Evolutionary conservation across 2,113 vertebrate genomes (phyloP), one percentile per base, ranked within the genome.

Genomic region (Vidua chalybeata): DNA sequence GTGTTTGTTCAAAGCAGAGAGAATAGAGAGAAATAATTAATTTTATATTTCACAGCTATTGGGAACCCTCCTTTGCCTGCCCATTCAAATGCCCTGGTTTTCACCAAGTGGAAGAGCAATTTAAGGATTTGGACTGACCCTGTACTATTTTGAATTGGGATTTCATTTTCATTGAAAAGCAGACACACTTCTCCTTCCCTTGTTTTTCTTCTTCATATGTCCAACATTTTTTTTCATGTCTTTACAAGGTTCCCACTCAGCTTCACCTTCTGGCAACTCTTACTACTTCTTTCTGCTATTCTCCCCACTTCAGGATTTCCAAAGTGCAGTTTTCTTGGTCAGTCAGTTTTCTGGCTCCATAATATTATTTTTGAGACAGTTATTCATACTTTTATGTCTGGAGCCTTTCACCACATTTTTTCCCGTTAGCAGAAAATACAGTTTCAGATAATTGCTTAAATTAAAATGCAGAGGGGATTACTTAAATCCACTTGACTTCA

Each of bases 401-500:
- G 79, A 93, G 61, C 59, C 59, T 84, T 90, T 93, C 58, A 88
- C 79, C 75, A 67, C 83, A 88, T 74, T 83, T 80, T 27, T 23
- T 74, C 54, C 43, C 39, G 0, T 74, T 80, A 95, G 67, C 75
- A 96, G 79, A 86, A 71, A 90, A 84, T 26, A 75, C 21, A 67
- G 56, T 84, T 94, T 62, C 86, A 93, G 82, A 96, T 89, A 96
- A 96, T 84, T 92, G 80, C 90, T 80, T 74, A 77, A 92, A 96
- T 95, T 90, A 92, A 97, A 96, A 96, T 86, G 88, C 88, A 91
- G 78, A 76, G 23, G 46, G 71, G 88, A 95, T 94, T 95, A 96
- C 86, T 85, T 61, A 83, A 93, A 97, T 94, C 91, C 86, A 96
- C 88, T 97, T 92, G 94, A 93, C 85, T 94, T 88, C 72, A 90